phyloP scores from a whole-genome alignment of 2,113 vertebrate genomes.

The Indicator maculatus region DNA sequence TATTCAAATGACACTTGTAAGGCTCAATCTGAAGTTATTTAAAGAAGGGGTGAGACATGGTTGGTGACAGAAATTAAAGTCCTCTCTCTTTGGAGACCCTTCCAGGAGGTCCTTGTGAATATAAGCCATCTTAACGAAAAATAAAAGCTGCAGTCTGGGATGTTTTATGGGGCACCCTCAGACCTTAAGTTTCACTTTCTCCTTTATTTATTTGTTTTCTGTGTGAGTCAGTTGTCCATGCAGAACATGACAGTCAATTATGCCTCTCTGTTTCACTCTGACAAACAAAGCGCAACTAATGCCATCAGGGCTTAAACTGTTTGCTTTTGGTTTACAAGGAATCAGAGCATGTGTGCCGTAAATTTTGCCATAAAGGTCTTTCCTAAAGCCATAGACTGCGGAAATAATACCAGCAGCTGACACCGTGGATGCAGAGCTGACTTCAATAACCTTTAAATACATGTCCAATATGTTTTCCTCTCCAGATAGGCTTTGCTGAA shows the following conservation, averaged over 20 bases:
- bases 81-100: neutral
- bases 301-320: conserved; percentile 62
- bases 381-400: conserved; percentile 2
- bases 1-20: neutral
- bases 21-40: neutral
- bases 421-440: neutral
- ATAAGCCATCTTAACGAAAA: neutral
- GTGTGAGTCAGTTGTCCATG: conserved; percentile 14
- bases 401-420: conserved; percentile 57
- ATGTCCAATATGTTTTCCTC: neutral
- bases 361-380: conserved; percentile 57
- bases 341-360: conserved; percentile 52
- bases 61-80: neutral
- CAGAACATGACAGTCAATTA: conserved; percentile 59
- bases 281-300: conserved; percentile 57
- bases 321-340: conserved; percentile 72
- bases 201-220: conserved; percentile 21
- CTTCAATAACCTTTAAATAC: conserved; percentile 48
- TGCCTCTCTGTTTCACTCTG: conserved; percentile 25
- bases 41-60: neutral
- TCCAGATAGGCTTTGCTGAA: neutral
- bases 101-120: neutral
- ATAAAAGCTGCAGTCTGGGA: neutral
- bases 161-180: neutral
- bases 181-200: neutral